These are phyloP conservation scores for Dexiosoma caninum DNA, from an alignment of 2,888 invertebrate species.

Conservation along the genomic window DNA sequence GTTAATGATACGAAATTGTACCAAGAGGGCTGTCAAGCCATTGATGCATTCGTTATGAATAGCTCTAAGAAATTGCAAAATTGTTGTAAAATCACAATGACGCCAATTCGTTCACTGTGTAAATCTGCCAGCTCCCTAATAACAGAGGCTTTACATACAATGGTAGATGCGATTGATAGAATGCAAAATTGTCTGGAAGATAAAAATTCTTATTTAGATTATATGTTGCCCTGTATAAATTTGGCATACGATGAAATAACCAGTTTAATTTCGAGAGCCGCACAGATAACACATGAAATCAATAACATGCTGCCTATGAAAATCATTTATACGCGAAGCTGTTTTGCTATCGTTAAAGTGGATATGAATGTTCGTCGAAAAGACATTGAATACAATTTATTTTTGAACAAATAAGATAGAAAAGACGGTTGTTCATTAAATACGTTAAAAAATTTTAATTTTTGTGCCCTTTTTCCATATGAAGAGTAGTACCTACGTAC, in stretches of 20 bases:
- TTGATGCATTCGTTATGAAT: slow-evolving; percentile 68
- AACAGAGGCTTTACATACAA: slow-evolving; percentile 66
- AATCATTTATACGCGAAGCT: slow-evolving; percentile 70
- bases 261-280: slow-evolving; percentile 65
- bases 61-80: slow-evolving; percentile 67
- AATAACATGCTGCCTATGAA: slow-evolving; percentile 67
- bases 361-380: slow-evolving; percentile 66
- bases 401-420: slow-evolving; percentile 21
- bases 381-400: slow-evolving; percentile 54
- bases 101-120: slow-evolving; percentile 69
- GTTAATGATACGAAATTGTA: slow-evolving; percentile 66
- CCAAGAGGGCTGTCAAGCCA: slow-evolving; percentile 66
- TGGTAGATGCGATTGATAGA: slow-evolving; percentile 68
- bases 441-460: too few species aligned
- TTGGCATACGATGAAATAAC: slow-evolving; percentile 67
- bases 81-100: slow-evolving; percentile 72
- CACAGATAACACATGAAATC: slow-evolving; percentile 65
- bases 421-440: too few species aligned
- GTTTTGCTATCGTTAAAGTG: slow-evolving; percentile 70
- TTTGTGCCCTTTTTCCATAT: too few species aligned
- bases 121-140: slow-evolving; percentile 66
- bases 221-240: slow-evolving; percentile 67
- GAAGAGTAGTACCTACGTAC: too few species aligned
- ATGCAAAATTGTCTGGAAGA: slow-evolving; percentile 70
- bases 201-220: slow-evolving; percentile 67